Conservation (phyloP, 2,797 vertebrate genomes). For the Threskiornis aethiopicus region DNA sequence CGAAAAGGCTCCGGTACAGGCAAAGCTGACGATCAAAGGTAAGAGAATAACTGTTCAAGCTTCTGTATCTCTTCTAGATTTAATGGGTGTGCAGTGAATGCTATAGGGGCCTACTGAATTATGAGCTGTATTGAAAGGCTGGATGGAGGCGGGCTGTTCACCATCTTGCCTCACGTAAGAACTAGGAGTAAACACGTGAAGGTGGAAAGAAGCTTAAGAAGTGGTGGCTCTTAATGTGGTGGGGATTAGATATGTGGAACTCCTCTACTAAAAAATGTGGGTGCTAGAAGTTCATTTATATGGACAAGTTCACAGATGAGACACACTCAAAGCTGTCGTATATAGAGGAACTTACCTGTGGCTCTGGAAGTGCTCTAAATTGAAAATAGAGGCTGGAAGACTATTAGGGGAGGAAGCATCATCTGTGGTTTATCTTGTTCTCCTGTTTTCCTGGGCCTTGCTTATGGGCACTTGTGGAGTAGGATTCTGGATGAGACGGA, state of each 20-base stretch:
- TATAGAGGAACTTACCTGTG: not conserved
- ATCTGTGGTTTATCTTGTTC: rapidly evolving
- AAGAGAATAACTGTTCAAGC: not conserved
- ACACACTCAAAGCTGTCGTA: not conserved
- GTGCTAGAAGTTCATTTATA: not conserved
- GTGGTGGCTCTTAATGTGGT: not conserved
- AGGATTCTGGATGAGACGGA: not conserved
- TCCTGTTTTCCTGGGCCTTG: not conserved
- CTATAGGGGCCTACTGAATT: not conserved
- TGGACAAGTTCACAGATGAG: not conserved
- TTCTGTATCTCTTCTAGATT: not conserved
- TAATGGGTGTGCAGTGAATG: too few relatives aligned
- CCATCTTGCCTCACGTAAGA: not conserved
- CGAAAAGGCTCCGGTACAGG: not conserved
- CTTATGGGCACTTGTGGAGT: not conserved
- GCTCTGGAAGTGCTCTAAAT: not conserved
- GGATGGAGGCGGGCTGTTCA: not conserved
- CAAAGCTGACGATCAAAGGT: not conserved
- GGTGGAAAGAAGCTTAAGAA: not conserved
- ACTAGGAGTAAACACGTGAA: not conserved
- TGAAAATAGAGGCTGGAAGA: not conserved
- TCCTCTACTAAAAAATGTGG: not conserved
- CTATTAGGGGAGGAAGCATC: not conserved
- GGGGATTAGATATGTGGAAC: not conserved
- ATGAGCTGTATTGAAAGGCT: not conserved